A percentile compares a stretch with the other conserved stretches of the same genome.
Evolutionary conservation across 2,113 vertebrate genomes (phyloP).

Genomic region (Gasterosteus nipponicus): DNA sequence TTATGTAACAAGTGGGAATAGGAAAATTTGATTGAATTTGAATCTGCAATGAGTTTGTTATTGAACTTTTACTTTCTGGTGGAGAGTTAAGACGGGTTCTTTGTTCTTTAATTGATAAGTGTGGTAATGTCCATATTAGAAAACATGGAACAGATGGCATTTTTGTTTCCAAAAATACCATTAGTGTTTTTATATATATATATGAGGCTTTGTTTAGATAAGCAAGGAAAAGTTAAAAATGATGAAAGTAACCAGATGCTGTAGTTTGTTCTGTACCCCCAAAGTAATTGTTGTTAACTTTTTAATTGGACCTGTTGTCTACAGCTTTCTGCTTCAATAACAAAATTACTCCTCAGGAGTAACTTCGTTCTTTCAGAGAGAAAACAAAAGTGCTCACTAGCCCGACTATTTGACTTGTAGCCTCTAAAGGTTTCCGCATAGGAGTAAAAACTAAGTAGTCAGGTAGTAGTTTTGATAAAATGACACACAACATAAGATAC

Average conservation of each 20-base stretch:
- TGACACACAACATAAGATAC: neutral
- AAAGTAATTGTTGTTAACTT: neutral
- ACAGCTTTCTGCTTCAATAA: neutral
- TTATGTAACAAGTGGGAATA: conserved; percentile 30
- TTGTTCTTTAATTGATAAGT: neutral
- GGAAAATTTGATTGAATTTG: neutral
- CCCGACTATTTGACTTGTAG: neutral
- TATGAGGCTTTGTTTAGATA: neutral
- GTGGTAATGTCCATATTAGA: neutral
- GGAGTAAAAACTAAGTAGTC: neutral
- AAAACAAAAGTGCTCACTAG: neutral
- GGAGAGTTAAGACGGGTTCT: neutral
- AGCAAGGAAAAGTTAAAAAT: too few species aligned
- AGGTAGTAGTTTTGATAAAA: neutral
- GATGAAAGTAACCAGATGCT: too few species aligned
- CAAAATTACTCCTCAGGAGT: neutral
- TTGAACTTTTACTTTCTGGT: neutral
- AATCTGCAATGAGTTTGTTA: conserved; percentile 4
- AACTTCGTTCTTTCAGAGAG: neutral
- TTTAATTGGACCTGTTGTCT: neutral
- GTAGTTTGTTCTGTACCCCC: neutral
- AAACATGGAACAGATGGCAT: neutral
- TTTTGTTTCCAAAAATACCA: neutral
- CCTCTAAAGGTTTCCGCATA: neutral
- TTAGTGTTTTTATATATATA: neutral